Percentiles rank a stretch among this genome's conserved stretches.
Evolutionary conservation across 1,140 invertebrate genomes (phyloP).

Genomic region (Patella vulgata): DNA sequence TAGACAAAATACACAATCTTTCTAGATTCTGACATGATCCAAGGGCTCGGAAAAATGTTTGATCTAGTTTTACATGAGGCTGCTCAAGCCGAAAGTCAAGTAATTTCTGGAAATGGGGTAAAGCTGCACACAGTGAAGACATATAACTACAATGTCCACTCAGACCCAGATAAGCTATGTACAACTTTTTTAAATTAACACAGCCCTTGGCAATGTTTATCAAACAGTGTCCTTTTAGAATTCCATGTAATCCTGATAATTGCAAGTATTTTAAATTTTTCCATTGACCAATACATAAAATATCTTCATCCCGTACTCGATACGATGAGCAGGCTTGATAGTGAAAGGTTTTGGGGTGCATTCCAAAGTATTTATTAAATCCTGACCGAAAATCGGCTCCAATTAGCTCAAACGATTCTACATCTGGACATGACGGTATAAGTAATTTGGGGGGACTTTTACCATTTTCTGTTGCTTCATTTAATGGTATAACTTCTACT

Average conservation of each 20-base stretch:
- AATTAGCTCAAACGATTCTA: constrained; percentile 38
- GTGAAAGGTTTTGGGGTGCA: constrained; percentile 15
- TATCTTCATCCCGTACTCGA: constrained; percentile 18
- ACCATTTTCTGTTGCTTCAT: neutral
- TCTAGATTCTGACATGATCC: constrained; percentile 15
- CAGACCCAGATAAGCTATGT: constrained; percentile 31
- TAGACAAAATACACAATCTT: constrained; percentile 31
- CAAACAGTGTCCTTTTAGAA: constrained; percentile 19
- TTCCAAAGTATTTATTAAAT: constrained; percentile 26
- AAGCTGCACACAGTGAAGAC: constrained; percentile 11
- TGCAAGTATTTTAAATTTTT: constrained; percentile 36
- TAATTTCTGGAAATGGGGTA: constrained; percentile 23
- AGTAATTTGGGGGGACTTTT: constrained; percentile 2
- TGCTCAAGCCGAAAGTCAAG: constrained; percentile 40
- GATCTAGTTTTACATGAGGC: constrained; percentile 28
- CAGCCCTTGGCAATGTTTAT: constrained; percentile 24
- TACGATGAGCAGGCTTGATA: constrained; percentile 31
- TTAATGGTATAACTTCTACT: neutral
- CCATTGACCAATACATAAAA: constrained; percentile 27
- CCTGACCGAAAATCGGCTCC: constrained; percentile 29
- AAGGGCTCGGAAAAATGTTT: constrained; percentile 30
- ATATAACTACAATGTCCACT: constrained; percentile 16
- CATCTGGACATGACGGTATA: constrained; percentile 18
- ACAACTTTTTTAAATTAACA: constrained; percentile 15
- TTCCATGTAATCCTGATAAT: constrained; percentile 30